Conservation (phyloP, 2,888 invertebrate genomes). For the Lottia scabra region DNA sequence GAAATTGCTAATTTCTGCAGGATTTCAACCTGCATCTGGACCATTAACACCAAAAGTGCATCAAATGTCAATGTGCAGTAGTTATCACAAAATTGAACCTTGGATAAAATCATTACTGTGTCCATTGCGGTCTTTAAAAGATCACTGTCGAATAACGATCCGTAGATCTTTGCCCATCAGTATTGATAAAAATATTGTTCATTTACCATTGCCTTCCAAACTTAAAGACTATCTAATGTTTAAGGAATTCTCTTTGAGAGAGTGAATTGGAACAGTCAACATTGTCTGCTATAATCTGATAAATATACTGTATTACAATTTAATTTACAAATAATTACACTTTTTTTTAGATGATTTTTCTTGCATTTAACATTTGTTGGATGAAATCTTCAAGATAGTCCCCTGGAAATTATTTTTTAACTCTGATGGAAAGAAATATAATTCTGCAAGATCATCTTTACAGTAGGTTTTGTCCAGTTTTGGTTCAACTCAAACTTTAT, state of each 20-base stretch:
- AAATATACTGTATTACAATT: too few relatives aligned
- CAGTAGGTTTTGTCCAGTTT: too few relatives aligned
- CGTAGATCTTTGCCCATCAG: constrained; percentile 39
- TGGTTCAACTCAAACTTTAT: too few relatives aligned
- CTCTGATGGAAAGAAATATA: too few relatives aligned
- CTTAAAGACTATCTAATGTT: constrained; percentile 44
- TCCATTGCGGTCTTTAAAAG: constrained; percentile 51
- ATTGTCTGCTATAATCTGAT: too few relatives aligned
- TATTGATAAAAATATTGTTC: constrained; percentile 46
- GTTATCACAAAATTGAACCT: constrained; percentile 54
- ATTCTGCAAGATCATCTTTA: too few relatives aligned
- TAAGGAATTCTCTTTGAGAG: constrained; percentile 33
- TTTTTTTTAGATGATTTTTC: too few relatives aligned
- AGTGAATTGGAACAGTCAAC: neutral
- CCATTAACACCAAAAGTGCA: constrained; percentile 46
- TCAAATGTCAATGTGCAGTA: constrained; percentile 58
- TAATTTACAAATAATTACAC: too few relatives aligned
- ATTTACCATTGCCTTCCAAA: constrained; percentile 45
- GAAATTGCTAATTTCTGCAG: constrained; percentile 55
- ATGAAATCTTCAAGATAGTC: too few relatives aligned
- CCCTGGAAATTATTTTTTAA: too few relatives aligned
- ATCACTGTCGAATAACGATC: constrained; percentile 50
- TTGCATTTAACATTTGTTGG: too few relatives aligned
- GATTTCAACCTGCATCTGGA: constrained; percentile 48
- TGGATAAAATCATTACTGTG: constrained; percentile 50